phyloP scores from a whole-genome alignment of 2,888 invertebrate species.

The Rhimphoctona megacephalus region DNA sequence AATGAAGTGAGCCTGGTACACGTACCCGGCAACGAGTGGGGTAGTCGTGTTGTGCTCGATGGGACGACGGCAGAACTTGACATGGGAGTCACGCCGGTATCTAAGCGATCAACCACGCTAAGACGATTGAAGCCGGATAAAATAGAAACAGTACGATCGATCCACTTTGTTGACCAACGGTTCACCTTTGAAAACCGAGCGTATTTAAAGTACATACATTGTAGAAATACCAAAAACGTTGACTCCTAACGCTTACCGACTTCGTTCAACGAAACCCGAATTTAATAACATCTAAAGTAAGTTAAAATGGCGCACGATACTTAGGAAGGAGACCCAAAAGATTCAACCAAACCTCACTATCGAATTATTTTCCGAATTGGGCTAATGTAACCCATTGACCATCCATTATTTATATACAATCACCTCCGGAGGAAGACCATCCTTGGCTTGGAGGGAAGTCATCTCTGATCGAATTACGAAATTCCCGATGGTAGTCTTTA shows the following conservation, averaged over 20 bases:
- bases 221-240: neutral
- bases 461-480: slow-evolving; percentile 44
- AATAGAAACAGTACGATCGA: slow-evolving; percentile 52
- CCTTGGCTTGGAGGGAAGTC: neutral
- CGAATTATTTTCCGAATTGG: neutral
- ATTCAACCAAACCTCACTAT: neutral
- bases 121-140: slow-evolving; percentile 52
- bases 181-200: neutral
- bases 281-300: neutral
- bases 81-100: slow-evolving; percentile 53
- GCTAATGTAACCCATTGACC: neutral
- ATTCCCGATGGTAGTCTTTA: slow-evolving; percentile 27
- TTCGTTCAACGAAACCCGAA: neutral
- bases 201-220: neutral
- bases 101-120: slow-evolving; percentile 60
- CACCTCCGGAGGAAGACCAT: neutral
- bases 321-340: neutral
- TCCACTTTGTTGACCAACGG: slow-evolving; percentile 47
- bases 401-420: slow-evolving; percentile 25
- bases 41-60: slow-evolving; percentile 22
- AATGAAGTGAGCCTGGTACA: neutral
- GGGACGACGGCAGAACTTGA: slow-evolving; percentile 47
- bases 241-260: neutral
- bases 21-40: neutral
- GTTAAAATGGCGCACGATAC: neutral